Conservation (phyloP, 2,113 vertebrate genomes). For the Python bivittatus region DNA sequence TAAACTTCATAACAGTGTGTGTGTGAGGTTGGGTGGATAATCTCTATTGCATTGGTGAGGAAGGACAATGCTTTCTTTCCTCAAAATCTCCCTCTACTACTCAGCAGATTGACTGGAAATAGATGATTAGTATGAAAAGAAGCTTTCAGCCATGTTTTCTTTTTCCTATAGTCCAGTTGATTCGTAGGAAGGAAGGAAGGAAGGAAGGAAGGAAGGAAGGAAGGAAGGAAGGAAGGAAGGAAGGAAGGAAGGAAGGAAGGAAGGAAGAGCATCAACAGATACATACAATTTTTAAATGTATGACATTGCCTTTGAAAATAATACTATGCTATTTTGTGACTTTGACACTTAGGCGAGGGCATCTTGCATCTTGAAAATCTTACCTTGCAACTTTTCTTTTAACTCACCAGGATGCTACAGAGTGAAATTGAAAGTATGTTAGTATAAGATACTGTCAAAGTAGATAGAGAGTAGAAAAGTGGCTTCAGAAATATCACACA, state of each 20-base stretch:
- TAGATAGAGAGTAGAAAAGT: neutral
- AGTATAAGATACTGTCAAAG: fast-evolving
- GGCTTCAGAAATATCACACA: neutral
- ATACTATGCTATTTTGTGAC: neutral
- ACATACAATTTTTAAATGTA: neutral
- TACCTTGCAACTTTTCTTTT: neutral
- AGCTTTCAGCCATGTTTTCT: neutral
- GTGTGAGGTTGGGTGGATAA: neutral
- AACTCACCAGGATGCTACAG: neutral
- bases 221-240: neutral
- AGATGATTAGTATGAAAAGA: neutral
- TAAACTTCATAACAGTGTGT: neutral
- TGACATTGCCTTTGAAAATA: neutral
- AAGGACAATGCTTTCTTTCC: neutral
- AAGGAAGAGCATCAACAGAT: neutral
- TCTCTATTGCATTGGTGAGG: neutral
- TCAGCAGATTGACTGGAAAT: neutral
- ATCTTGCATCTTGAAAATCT: neutral
- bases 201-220: neutral
- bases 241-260: neutral
- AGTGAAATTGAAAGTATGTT: constrained; percentile 14
- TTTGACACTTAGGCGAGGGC: neutral
- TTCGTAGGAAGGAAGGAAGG: neutral
- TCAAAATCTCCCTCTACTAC: neutral
- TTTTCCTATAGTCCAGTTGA: neutral